phyloP scores from a whole-genome alignment of 2,113 vertebrate genomes.

The Oenanthe melanoleuca region DNA sequence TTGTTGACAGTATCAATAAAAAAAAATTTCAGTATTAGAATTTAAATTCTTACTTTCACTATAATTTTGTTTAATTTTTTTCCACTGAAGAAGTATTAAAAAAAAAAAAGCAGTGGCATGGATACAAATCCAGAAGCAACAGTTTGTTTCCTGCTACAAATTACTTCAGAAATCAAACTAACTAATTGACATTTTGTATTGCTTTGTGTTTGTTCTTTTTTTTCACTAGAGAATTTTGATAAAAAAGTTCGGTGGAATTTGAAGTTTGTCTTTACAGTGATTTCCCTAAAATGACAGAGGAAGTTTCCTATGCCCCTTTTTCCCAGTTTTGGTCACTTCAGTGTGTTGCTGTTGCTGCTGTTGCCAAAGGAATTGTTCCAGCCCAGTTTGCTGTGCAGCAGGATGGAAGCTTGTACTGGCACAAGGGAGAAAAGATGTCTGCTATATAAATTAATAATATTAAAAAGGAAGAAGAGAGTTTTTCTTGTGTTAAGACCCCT shows the following conservation, averaged over 20 bases:
- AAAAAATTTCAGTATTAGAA: neutral
- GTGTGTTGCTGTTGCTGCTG: neutral
- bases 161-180: neutral
- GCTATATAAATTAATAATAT: neutral
- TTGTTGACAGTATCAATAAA: rapidly evolving
- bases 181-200: neutral
- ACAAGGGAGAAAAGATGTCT: rapidly evolving
- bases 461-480: neutral
- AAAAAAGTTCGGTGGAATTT: rapidly evolving
- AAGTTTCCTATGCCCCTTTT: neutral
- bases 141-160: neutral
- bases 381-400: neutral
- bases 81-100: neutral
- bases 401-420: neutral
- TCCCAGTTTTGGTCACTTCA: neutral
- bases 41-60: neutral
- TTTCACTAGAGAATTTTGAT: neutral
- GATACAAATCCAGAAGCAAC: neutral
- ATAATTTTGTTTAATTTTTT: neutral
- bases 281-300: neutral
- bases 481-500: neutral
- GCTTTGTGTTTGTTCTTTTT: neutral
- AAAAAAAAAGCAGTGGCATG: neutral
- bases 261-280: neutral
- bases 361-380: neutral